Conservation (phyloP, 35 echinoderm and acorn worm genomes). For the Stichopus chloronotus region DNA sequence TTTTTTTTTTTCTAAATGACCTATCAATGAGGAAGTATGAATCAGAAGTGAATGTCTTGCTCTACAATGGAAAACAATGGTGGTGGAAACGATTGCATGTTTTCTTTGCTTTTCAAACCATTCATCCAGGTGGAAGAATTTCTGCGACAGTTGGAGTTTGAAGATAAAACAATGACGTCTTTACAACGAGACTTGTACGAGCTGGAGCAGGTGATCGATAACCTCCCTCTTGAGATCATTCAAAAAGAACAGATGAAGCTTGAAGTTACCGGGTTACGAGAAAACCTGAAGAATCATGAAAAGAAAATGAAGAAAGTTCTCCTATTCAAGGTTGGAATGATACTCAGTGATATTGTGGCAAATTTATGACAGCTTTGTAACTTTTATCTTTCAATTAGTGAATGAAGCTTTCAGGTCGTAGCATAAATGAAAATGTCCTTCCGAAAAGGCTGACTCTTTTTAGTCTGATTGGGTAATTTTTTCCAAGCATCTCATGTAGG, state of each 20-base stretch:
- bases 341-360: not conserved
- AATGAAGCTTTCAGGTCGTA: not conserved
- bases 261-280: not conserved
- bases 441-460: not conserved
- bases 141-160: not conserved
- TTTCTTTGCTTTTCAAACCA: not conserved
- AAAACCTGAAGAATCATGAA: conserved; percentile 12
- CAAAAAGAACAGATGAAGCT: conserved; percentile 16
- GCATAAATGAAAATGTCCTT: not conserved
- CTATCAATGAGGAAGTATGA: too few relatives aligned
- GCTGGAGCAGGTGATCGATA: not conserved
- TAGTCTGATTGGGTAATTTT: not conserved
- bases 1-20: too few relatives aligned
- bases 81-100: not conserved
- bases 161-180: not conserved
- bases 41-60: too few relatives aligned
- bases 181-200: not conserved
- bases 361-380: not conserved
- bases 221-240: not conserved
- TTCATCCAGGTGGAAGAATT: not conserved
- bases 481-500: not conserved
- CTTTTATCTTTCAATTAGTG: too few relatives aligned
- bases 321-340: conserved; percentile 6
- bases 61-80: too few relatives aligned
- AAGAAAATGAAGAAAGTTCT: conserved; percentile 54